Conservation (phyloP, 2,888 invertebrate genomes). For the Thera obeliscata region DNA sequence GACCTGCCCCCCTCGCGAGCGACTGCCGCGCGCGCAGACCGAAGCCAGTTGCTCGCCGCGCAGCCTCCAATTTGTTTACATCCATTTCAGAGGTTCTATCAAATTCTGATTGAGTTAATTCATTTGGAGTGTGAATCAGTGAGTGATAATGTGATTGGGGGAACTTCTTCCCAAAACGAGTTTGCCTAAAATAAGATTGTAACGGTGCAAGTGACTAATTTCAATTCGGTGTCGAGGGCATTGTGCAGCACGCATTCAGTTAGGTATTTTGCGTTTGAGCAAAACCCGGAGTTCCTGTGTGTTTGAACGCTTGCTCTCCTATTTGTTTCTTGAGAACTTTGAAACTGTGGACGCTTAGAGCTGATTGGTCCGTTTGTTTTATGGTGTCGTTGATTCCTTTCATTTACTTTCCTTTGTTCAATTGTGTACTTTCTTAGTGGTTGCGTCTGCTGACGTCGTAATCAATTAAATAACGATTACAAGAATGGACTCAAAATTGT, state of each 20-base stretch:
- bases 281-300: slow-evolving; percentile 61
- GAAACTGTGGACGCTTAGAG: slow-evolving; percentile 12
- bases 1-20: slow-evolving; percentile 57
- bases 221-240: slow-evolving; percentile 49
- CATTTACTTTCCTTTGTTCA: slow-evolving; percentile 38
- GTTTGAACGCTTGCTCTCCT: slow-evolving; percentile 43
- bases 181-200: slow-evolving; percentile 24
- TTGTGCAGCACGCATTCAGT: slow-evolving; percentile 55
- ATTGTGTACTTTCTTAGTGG: slow-evolving; percentile 24
- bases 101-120: slow-evolving; percentile 24
- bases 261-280: slow-evolving; percentile 62
- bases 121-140: slow-evolving; percentile 36
- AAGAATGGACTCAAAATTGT: slow-evolving; percentile 13
- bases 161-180: slow-evolving; percentile 36
- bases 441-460: slow-evolving; percentile 14
- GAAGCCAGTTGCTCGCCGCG: slow-evolving; percentile 79
- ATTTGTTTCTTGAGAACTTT: slow-evolving; percentile 29
- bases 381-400: slow-evolving; percentile 34
- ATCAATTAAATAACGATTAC: slow-evolving; percentile 30
- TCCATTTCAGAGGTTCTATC: slow-evolving; percentile 41
- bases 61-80: slow-evolving; percentile 83
- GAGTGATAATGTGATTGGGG: slow-evolving; percentile 53
- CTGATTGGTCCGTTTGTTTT: slow-evolving; percentile 30
- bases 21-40: slow-evolving; percentile 76
- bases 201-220: slow-evolving; percentile 41